Conservation (phyloP, 2,888 invertebrate species). For the Pandemis heparana region DNA sequence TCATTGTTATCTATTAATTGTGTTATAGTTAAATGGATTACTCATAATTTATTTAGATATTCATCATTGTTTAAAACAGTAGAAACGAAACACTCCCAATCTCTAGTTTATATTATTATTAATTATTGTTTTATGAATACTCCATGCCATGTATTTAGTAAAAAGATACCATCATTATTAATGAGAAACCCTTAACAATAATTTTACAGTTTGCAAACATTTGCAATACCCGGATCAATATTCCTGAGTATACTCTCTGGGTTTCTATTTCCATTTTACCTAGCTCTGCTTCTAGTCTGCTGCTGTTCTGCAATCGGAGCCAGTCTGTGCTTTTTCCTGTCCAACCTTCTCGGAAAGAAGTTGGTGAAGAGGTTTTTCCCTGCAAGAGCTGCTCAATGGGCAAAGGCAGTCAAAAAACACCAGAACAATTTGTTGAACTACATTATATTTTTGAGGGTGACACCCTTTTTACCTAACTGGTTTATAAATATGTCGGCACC, state of each 20-base stretch:
- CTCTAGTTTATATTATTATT: no score
- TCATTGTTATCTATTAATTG: no score
- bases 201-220: constrained; percentile 95
- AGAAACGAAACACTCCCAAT: no score
- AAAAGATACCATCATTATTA: background rate
- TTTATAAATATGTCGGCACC: constrained; percentile 99
- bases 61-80: no score
- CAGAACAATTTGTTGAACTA: constrained; percentile 96
- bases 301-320: constrained; percentile 98
- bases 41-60: no score
- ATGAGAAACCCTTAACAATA: constrained; percentile 61
- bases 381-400: constrained; percentile 94
- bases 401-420: constrained; percentile 93
- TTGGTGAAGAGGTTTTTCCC: constrained; percentile 96
- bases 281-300: constrained; percentile 95
- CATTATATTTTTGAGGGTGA: constrained; percentile 98
- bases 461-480: constrained; percentile 99
- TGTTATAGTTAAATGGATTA: no score
- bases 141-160: no score
- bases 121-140: no score
- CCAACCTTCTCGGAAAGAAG: constrained; percentile 94
- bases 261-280: constrained; percentile 96
- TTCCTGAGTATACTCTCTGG: constrained; percentile 99
- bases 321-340: constrained; percentile 96
- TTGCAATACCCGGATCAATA: constrained; percentile 99